phyloP scores from a whole-genome alignment of 2,113 vertebrate species.

The Haliaeetus leucogaster region DNA sequence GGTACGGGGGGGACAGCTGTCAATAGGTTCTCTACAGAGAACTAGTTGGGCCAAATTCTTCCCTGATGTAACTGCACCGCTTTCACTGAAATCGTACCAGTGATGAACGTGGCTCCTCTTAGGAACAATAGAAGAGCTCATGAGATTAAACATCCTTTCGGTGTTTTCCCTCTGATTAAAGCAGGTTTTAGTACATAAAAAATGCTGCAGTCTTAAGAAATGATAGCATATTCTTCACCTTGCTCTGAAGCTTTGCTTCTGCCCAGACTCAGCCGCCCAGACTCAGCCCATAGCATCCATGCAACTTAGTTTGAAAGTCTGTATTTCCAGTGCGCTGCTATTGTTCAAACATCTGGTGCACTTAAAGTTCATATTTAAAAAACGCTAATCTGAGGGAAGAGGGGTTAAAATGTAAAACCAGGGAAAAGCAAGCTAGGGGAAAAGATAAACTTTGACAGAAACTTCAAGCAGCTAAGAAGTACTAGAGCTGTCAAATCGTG shows the following conservation, averaged over 20 bases:
- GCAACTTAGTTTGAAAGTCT: background rate
- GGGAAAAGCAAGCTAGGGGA: background rate
- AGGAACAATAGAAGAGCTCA: background rate
- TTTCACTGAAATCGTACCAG: background rate
- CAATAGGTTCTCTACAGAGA: background rate
- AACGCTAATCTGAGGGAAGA: background rate
- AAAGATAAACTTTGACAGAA: background rate
- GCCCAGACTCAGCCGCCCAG: background rate
- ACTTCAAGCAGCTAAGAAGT: background rate
- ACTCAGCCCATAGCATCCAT: background rate
- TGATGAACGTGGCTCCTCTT: background rate
- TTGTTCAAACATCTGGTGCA: background rate
- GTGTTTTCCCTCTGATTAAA: background rate
- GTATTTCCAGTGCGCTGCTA: background rate
- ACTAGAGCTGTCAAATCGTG: background rate
- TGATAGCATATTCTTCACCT: background rate
- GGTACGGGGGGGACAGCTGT: background rate
- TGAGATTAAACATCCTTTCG: background rate
- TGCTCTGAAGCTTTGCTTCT: background rate
- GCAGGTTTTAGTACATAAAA: background rate
- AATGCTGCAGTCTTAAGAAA: background rate
- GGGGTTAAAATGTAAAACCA: background rate
- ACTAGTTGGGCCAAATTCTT: background rate
- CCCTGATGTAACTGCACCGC: background rate
- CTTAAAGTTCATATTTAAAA: background rate